Conservation (phyloP, 2,797 vertebrate genomes). For the Platalea minor region DNA sequence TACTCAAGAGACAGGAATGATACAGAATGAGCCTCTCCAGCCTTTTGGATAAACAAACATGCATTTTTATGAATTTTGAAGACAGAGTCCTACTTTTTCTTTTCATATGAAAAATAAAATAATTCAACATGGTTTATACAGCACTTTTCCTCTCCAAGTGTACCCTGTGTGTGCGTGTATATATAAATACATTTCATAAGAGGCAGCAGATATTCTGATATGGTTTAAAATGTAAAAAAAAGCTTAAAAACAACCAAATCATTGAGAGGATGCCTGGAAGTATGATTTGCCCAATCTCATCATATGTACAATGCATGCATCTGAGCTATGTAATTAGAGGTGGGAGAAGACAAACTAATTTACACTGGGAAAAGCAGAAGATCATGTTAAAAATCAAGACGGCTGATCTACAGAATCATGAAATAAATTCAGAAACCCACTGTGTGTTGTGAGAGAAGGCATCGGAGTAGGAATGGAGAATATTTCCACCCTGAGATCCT, state of each 20-base stretch:
- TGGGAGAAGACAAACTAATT: neutral
- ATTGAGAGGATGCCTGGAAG: neutral
- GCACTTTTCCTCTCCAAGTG: neutral
- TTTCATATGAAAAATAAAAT: constrained; percentile 4
- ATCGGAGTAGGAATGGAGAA: neutral
- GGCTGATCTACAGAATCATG: neutral
- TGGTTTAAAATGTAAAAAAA: neutral
- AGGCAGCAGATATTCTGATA: neutral
- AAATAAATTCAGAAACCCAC: neutral
- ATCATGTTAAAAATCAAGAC: neutral
- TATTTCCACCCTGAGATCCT: neutral
- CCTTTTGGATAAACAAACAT: neutral
- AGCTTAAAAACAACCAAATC: neutral
- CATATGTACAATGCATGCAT: neutral
- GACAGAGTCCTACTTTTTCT: neutral
- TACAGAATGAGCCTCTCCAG: neutral
- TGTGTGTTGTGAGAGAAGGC: neutral
- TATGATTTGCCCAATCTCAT: neutral
- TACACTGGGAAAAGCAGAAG: neutral
- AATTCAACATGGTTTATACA: neutral
- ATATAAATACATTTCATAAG: neutral
- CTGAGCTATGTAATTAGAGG: neutral
- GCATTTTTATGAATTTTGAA: constrained; percentile 25
- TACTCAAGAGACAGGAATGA: constrained; percentile 18
- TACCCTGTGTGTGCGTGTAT: accelerated